phyloP scores from a whole-genome alignment of 2,113 vertebrate genomes.

The Hipposideros armiger region DNA sequence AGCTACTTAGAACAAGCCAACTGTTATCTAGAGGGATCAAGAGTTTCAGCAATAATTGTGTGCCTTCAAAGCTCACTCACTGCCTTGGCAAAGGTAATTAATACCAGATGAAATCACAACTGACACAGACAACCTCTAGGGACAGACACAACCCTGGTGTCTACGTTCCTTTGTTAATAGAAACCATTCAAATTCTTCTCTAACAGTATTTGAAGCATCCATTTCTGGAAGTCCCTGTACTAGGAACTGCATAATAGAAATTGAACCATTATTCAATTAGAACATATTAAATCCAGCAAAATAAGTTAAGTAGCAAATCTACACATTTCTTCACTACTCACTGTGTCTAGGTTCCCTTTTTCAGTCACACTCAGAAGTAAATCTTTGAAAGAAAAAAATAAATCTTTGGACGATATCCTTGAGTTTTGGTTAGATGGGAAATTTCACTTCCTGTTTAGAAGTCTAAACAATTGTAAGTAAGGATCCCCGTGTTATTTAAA shows the following conservation, averaged over 20 bases:
- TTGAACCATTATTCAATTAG: not conserved
- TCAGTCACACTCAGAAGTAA: not conserved
- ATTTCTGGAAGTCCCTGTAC: not conserved
- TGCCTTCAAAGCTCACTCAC: slow-evolving; percentile 69
- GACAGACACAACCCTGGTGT: not conserved
- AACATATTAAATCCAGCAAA: not conserved
- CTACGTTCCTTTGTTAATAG: slow-evolving; percentile 55
- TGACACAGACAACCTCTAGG: slow-evolving; percentile 55
- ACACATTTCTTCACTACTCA: not conserved
- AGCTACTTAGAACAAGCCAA: slow-evolving; percentile 63
- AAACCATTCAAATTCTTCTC: slow-evolving; percentile 19
- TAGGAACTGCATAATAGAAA: not conserved
- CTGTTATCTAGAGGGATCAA: slow-evolving; percentile 67
- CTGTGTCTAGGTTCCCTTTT: not conserved
- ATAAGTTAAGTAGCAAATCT: not conserved
- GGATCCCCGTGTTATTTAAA: not conserved
- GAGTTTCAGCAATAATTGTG: slow-evolving; percentile 69
- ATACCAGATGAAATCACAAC: slow-evolving; percentile 74
- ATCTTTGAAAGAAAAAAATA: not conserved
- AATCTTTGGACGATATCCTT: not conserved
- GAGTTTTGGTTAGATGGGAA: not conserved
- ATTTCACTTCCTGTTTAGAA: not conserved
- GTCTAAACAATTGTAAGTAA: not conserved
- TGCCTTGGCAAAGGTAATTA: slow-evolving; percentile 72
- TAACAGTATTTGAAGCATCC: not conserved